phyloP scores from a whole-genome alignment of 2,888 invertebrate genomes.

The Pheosia gnoma region DNA sequence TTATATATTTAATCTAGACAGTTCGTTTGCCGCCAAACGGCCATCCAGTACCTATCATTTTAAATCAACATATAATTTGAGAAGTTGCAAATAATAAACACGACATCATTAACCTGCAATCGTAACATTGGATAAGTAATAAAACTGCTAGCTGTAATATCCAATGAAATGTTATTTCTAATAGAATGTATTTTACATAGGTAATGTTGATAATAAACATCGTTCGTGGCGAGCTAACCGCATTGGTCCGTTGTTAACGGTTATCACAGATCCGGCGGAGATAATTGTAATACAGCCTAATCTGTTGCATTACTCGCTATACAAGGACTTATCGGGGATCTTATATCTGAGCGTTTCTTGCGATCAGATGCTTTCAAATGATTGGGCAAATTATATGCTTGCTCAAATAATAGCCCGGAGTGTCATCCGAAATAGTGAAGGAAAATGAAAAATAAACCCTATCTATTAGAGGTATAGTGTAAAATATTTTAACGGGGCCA shows the following conservation, averaged over 20 bases:
- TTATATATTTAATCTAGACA: too few species aligned
- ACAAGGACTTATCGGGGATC: slow-evolving; percentile 31
- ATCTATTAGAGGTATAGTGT: too few species aligned
- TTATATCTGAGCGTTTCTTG: not conserved
- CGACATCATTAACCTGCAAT: not conserved
- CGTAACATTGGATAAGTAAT: not conserved
- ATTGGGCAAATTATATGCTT: not conserved
- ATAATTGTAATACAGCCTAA: slow-evolving; percentile 44
- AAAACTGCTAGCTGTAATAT: not conserved
- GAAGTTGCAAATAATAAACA: not conserved
- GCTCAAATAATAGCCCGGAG: not conserved
- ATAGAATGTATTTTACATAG: slow-evolving; percentile 32
- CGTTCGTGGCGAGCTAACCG: slow-evolving; percentile 37
- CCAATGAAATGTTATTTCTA: slow-evolving; percentile 11
- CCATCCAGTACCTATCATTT: too few species aligned
- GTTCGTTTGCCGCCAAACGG: too few species aligned
- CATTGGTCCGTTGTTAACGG: slow-evolving; percentile 33
- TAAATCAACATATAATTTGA: too few species aligned
- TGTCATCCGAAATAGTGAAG: not conserved
- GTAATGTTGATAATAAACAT: slow-evolving; percentile 35
- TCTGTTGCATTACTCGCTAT: slow-evolving; percentile 26
- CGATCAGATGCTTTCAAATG: not conserved
- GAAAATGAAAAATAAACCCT: too few species aligned
- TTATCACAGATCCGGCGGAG: slow-evolving; percentile 44
- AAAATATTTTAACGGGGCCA: too few species aligned